Base-by-base conservation (phyloP, 1,140 invertebrate species). In the Diplogasteroides magnus region DNA sequence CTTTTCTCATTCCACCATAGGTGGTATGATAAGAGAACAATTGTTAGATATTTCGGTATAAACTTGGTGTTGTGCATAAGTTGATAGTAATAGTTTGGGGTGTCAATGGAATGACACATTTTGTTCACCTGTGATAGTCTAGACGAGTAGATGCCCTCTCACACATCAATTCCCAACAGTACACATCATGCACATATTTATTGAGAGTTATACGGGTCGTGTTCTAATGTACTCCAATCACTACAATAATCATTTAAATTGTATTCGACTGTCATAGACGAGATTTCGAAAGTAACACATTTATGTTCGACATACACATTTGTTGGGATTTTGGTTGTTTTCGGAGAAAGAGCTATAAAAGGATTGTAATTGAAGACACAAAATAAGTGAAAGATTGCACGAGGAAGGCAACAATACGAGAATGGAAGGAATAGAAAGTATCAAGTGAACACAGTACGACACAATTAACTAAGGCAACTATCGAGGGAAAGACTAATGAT, bases 381-480 rank as follows among this genome's bases (percentile, higher is more conserved):
- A 60, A 19, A 67, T 32, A 67, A 59, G 25, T 31, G 32, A 48
- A 48, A 48, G 37, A 48, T 48, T 6, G 19, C 6, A 48, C 6
- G 37, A 48, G 6, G 37, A 48, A 19, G 19, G 6, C 6, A 19
- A 48, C 37, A 48, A 6, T 48, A 23, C n/a, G 59, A 32, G 29
- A 67, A 27, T 67, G 57, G 57, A 58, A 55, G 32, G 25, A 65
- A 28, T 56, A 27, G 55, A 19, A 26, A 15, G 32, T 25, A 66
- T 48, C 32, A 65, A 29, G 31, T 29, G 37, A 56, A 65, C 63
- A 65, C 63, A 65, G 63, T 56, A 64, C 31, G 55, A 23, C 57
- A 65, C 63, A 65, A 65, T 31, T 67, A 67, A 60, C 29, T 37
- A 66, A 57, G 64, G 27, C 55, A 48, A 26, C 29, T 28, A 28